A percentile compares a stretch with the other conserved stretches of the same genome.
phyloP scores from a whole-genome alignment of 2,888 invertebrate species.

The Tipula unca region DNA sequence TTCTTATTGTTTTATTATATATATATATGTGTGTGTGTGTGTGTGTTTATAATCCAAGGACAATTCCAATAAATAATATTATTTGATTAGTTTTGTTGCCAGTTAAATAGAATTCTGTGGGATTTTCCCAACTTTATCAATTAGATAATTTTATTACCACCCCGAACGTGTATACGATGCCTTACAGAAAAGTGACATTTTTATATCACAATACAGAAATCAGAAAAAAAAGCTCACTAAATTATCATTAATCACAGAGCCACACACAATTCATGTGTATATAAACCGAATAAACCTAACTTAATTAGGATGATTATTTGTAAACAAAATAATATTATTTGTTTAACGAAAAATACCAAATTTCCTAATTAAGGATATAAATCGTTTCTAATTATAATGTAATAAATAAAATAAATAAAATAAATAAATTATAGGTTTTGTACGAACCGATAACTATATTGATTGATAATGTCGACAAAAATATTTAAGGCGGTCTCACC shows the following conservation, averaged over 20 bases:
- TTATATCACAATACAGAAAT: neutral
- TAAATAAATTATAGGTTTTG: neutral
- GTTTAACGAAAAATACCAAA: neutral
- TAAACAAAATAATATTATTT: neutral
- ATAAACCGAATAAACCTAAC: neutral
- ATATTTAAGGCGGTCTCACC: no score
- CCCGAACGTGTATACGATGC: neutral
- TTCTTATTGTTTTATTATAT: neutral
- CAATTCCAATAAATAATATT: neutral
- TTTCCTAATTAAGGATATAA: neutral
- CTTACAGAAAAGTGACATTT: neutral
- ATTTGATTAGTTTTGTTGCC: conserved; percentile 4
- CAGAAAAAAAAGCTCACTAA: no score
- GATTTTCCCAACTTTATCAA: neutral
- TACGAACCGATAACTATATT: neutral
- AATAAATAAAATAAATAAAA: neutral
- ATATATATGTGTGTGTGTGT: neutral
- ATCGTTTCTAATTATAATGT: neutral
- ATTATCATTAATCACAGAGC: neutral
- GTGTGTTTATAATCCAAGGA: neutral
- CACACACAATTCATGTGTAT: neutral
- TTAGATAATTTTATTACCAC: neutral
- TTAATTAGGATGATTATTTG: neutral
- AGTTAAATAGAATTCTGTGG: neutral
- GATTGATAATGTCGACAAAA: no score